Base-by-base conservation (phyloP, 2,888 invertebrate species). In the Syrphus vitripennis region DNA sequence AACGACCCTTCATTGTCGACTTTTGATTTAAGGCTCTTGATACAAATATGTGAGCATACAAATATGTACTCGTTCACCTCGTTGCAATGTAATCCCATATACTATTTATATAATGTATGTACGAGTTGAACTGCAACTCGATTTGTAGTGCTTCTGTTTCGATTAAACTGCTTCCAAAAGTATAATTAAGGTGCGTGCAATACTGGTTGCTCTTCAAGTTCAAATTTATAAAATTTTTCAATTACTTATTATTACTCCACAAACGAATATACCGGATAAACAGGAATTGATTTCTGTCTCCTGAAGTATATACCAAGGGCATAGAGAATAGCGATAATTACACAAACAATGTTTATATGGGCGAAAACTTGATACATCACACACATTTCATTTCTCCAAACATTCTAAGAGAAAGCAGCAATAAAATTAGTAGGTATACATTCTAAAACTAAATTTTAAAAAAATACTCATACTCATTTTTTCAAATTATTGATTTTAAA, bases 221-320 rank as follows among this genome's bases (percentile, higher is more conserved):
- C 31, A 84, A 84, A 84, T 84, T 81, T 81, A 71, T 81, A 84
- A 81, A 84, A 76, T 81, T 84, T 84, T 81, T 76, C 72, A 81
- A 84, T 84, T 84, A 72, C n/a, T n/a, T n/a, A n/a, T n/a, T n/a
- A n/a, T n/a, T n/a, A n/a, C n/a, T 81, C 67, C 37, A 76, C 81
- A 79, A 79, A 79, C 65, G 74, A 70, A 74, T 50, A 26, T 6
- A n/a, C 3, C 75, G 57, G 70, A n/a, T n/a, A n/a, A n/a, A 70
- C 29, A 65, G 57, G 74, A 75, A 84, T 84, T 84, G 81, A 81
- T 84, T 80, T 84, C 71, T 72, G 67, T 76, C 67, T 76, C 59
- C 75, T n/a, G 4, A n/a, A n/a, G n/a, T n/a, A n/a, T 19, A 31
- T 16, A 3, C 19, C 24, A 50, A n/a, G 14, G 6, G 53, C 75